Base-by-base conservation (phyloP, 2,888 invertebrate genomes). In the Chymomyza procnemis region DNA sequence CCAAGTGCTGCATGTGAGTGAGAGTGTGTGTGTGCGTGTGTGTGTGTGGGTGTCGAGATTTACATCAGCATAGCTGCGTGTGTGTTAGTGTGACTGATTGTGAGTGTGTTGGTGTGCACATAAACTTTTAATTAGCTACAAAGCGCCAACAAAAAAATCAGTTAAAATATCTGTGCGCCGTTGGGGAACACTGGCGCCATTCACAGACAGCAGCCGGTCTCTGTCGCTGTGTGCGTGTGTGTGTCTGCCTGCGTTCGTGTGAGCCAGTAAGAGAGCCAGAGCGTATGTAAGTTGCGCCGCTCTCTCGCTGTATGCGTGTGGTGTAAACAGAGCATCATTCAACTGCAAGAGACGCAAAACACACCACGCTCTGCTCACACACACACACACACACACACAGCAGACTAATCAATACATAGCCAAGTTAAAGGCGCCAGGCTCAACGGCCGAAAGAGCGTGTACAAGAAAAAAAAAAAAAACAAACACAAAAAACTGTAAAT, bases 91-190 rank as follows among this genome's bases (percentile, higher is more conserved):
- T n/a, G n/a, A n/a, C n/a, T n/a, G n/a, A n/a, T n/a, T 59, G 47
- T 61, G 67, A 62, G 46, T 73, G 61, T 62, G 48, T 78, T 59
- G 69, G 64, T 69, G 71, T 64, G 69, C 75, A 80, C 73, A 80
- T 86, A 76, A 82, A 86, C 78, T 82, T 82, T 82, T 82, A 82
- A 82, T 82, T 87, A 82, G 82, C 87, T 87, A 71, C 85, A 81
- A 86, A 82, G 87, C 87, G 82, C 77, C 74, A 82, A 75, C 75
- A 73, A 78, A 73, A n/a, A 73, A 76, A 85, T 73, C 78, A 67
- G 68, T 71, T 68, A 50, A 71, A 70, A 69, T 69, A 75, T 68
- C 67, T 72, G 71, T 61, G 66, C 58, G 66, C 66, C 52, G 30
- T 50, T 50, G 34, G 34, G 34, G 34, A 41, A 41, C 34, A 41